Evolutionary conservation across 2,113 vertebrate species (phyloP).

Genomic region (Daboia siamensis): DNA sequence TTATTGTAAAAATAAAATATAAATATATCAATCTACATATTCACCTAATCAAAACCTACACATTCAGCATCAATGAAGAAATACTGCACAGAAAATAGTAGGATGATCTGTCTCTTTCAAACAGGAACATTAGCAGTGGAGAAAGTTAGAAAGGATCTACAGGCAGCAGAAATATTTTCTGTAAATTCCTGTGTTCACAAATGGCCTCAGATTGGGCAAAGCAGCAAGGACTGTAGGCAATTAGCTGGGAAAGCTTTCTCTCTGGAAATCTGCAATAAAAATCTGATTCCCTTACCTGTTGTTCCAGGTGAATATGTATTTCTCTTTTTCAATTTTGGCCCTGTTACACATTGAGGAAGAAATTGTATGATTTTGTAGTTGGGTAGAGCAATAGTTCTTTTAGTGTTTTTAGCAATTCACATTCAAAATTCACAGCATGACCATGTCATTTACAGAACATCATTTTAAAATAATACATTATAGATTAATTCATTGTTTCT

Average conservation of each 20-base stretch:
- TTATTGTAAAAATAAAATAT: not conserved
- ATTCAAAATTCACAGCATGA: not conserved
- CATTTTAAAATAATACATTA: not conserved
- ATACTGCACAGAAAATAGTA: not conserved
- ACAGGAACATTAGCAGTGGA: slow-evolving; percentile 16
- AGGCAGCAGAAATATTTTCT: slow-evolving; percentile 25
- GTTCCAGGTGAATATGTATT: not conserved
- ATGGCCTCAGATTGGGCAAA: not conserved
- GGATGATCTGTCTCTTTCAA: not conserved
- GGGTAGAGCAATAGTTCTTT: not conserved
- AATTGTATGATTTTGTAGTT: not conserved
- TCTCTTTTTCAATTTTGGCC: not conserved
- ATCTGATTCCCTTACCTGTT: not conserved
- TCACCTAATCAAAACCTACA: not conserved
- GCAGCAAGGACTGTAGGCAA: not conserved
- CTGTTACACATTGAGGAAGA: not conserved
- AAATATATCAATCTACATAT: not conserved
- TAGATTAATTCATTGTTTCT: not conserved
- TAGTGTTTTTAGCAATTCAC: not conserved
- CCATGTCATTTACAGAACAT: not conserved
- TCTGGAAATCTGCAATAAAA: not conserved
- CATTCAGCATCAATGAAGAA: not conserved
- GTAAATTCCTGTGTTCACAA: slow-evolving; percentile 12
- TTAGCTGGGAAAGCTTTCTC: not conserved
- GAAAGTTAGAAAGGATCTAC: slow-evolving; percentile 6